Evolutionary conservation across 1,140 invertebrate genomes (phyloP), one percentile per base, ranked within the genome.

Genomic region (Ectropis grisescens): DNA sequence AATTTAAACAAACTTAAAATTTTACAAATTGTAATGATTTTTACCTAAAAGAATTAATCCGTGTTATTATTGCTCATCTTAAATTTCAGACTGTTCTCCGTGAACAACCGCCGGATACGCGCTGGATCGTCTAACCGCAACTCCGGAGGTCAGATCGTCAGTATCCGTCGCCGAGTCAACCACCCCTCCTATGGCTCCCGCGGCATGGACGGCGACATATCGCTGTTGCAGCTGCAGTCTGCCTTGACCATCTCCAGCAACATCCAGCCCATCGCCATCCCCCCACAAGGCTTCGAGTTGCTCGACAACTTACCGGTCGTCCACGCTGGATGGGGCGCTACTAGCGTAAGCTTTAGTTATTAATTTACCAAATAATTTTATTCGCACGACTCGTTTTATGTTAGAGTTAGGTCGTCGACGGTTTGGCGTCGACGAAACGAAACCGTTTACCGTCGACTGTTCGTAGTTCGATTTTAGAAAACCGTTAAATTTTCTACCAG

Each of bases 101-200:
- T n/a, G n/a, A n/a, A n/a, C n/a, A n/a, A n/a, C 24, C 49, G 52
- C 28, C 52, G 58, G 23, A 42, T 65, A 15, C 32, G 60, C n/a
- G 51, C 54, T 2, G 60, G 60, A 1, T 31, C 47, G 10, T 39
- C 42, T 1, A 33, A 16, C 19, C 48, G 57, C 4, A 34, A 27
- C 13, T 15, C 9, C 2, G 52, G 58, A 1, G 58, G 55, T 1
- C 5, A 33, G 1, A 11, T 57, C 8, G 9, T 22, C 23, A 26
- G 42, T 10, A 24, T 55, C 1, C 25, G 14, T 0, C 22, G 16
- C 0, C 40, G 36, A 6, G 24, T 32, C 12, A 66, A 66, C 37
- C 61, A 66, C 29, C 61, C 61, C 1, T 26, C 29, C 0, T 62
- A 45, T 22, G 41, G 41, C 2, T 7, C 11, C 0, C 2, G 2